phyloP scores from a whole-genome alignment of 2,797 vertebrate species.

The Brachymystax lenok region DNA sequence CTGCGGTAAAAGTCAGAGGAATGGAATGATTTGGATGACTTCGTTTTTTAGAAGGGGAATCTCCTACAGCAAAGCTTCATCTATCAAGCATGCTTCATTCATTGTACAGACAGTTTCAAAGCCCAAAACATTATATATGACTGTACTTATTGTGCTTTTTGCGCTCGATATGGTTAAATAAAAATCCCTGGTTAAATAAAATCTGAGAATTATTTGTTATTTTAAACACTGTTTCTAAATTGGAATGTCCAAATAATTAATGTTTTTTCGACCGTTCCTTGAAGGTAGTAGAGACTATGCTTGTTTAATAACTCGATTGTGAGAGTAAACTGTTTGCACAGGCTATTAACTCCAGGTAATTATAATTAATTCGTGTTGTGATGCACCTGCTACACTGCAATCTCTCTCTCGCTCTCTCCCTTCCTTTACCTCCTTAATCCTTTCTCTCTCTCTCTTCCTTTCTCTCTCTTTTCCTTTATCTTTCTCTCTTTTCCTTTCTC shows the following conservation, averaged over 20 bases:
- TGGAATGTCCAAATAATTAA: conserved; percentile 23
- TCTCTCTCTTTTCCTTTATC: background rate
- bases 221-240: background rate
- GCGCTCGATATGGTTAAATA: no score
- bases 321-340: conserved; percentile 60
- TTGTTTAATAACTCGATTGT: conserved; percentile 49
- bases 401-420: background rate
- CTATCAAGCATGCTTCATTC: no score
- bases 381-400: conserved; percentile 48
- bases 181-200: no score
- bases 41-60: no score
- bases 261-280: conserved; percentile 20
- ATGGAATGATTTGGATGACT: no score
- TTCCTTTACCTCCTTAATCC: no score
- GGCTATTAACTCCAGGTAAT: conserved; percentile 66
- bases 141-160: background rate
- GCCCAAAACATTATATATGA: background rate
- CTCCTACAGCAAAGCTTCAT: no score
- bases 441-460: background rate
- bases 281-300: conserved; percentile 20
- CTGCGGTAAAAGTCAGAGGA: no score
- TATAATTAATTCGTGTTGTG: conserved; percentile 62
- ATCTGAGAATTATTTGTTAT: background rate
- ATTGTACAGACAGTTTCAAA: background rate
- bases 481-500: no score